phyloP scores from a whole-genome alignment of 1,140 invertebrate genomes.

The Megalopta genalis region DNA sequence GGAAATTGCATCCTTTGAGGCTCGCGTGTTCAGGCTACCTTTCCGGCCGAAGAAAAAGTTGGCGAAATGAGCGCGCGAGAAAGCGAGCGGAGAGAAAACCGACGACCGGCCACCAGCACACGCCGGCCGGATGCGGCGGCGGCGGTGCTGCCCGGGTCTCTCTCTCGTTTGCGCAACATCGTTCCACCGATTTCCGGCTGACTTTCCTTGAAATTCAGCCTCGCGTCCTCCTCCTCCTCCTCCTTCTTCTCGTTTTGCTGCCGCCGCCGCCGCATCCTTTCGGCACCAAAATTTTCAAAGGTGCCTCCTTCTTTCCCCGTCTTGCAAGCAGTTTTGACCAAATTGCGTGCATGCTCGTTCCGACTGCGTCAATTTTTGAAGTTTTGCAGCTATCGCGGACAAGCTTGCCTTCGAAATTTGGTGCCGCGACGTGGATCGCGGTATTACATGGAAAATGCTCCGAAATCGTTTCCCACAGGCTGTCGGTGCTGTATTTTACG shows the following conservation, averaged over 20 bases:
- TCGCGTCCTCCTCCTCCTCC: no score
- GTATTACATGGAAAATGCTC: no score
- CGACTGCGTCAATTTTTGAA: slow-evolving; percentile 7
- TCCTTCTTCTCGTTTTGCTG: background rate
- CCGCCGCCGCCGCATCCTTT: no score
- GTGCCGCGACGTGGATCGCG: background rate
- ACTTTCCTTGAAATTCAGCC: background rate
- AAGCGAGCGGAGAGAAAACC: background rate
- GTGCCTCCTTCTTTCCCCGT: background rate
- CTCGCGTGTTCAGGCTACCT: background rate
- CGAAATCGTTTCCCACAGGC: no score
- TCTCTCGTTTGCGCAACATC: slow-evolving; percentile 19
- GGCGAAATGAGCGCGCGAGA: slow-evolving; percentile 27
- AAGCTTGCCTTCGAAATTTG: background rate
- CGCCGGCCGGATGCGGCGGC: background rate
- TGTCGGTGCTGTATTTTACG: no score
- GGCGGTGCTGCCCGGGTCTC: background rate
- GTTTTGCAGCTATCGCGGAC: background rate
- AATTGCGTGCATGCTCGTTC: background rate
- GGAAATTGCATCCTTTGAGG: slow-evolving; percentile 47
- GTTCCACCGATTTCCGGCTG: slow-evolving; percentile 18
- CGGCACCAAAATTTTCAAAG: slow-evolving; percentile 27
- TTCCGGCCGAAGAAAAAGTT: slow-evolving; percentile 29
- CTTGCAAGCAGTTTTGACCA: background rate
- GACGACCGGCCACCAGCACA: no score